These are phyloP conservation scores for Petaurus breviceps DNA, from an alignment of 2,113 vertebrate species.

Conservation along the genomic window DNA sequence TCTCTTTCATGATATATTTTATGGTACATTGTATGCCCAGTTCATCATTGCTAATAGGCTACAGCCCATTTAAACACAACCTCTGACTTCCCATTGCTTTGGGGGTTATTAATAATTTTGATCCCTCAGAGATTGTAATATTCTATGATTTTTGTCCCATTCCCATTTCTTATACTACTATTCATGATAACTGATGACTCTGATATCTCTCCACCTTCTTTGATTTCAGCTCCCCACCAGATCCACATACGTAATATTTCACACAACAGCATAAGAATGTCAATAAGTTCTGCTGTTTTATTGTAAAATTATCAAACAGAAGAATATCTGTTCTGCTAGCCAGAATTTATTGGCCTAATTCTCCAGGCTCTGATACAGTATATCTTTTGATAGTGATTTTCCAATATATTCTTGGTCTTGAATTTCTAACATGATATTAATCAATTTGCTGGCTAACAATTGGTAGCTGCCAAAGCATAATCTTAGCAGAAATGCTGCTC, in stretches of 20 bases:
- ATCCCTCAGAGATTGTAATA: neutral
- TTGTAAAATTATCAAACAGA: slow-evolving; percentile 47
- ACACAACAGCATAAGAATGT: slow-evolving; percentile 19
- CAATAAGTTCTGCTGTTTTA: slow-evolving; percentile 52
- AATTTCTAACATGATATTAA: slow-evolving; percentile 49
- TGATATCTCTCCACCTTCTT: neutral
- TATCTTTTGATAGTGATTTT: slow-evolving; percentile 53
- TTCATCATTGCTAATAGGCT: too few species aligned
- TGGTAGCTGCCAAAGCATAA: slow-evolving; percentile 45
- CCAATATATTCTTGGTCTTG: slow-evolving; percentile 53
- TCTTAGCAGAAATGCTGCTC: slow-evolving; percentile 54
- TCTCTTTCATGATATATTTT: too few species aligned
- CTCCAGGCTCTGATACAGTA: slow-evolving; percentile 53
- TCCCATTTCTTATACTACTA: neutral
- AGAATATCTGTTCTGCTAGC: slow-evolving; percentile 42
- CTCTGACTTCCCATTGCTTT: neutral
- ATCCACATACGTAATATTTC: slow-evolving; percentile 1
- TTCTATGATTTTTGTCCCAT: neutral
- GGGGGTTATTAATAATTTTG: neutral
- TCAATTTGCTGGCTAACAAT: slow-evolving; percentile 38
- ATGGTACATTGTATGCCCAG: too few species aligned
- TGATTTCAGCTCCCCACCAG: slow-evolving; percentile 36
- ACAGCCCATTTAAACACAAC: neutral
- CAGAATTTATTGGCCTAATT: slow-evolving; percentile 50
- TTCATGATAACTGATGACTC: neutral